These are phyloP conservation scores for Gymnothorax javanicus DNA, from an alignment of 2,797 vertebrate genomes.

Conservation along the genomic window DNA sequence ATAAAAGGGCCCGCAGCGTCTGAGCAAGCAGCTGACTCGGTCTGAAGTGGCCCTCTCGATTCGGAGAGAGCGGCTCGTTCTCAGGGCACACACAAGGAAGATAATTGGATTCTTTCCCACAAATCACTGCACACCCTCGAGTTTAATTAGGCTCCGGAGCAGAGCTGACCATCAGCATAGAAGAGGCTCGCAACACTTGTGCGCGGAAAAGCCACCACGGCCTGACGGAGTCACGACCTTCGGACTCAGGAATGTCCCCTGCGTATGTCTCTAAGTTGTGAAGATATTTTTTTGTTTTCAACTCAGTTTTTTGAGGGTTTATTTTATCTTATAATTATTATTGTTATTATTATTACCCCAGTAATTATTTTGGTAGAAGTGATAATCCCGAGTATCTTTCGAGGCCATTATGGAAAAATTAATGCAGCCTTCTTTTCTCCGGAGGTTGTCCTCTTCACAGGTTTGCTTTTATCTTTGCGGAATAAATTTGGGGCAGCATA, in stretches of 20 bases:
- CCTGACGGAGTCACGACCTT: background rate
- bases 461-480: background rate
- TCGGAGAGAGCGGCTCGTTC: background rate
- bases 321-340: background rate
- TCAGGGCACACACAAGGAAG: slow-evolving; percentile 45
- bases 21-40: background rate
- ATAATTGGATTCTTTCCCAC: slow-evolving; percentile 31
- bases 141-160: slow-evolving; percentile 14
- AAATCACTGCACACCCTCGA: slow-evolving; percentile 9
- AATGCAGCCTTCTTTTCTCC: background rate
- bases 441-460: background rate
- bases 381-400: background rate
- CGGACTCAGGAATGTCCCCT: background rate
- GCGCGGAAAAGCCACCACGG: background rate
- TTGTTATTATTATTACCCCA: background rate
- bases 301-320: background rate
- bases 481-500: background rate
- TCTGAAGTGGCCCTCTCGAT: background rate
- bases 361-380: background rate
- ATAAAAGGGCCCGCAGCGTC: background rate
- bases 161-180: background rate
- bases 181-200: background rate
- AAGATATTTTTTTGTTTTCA: background rate
- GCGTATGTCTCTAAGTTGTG: background rate
- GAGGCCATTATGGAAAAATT: background rate